Conservation (phyloP, 2,888 invertebrate species). For the Idaea aversata region DNA sequence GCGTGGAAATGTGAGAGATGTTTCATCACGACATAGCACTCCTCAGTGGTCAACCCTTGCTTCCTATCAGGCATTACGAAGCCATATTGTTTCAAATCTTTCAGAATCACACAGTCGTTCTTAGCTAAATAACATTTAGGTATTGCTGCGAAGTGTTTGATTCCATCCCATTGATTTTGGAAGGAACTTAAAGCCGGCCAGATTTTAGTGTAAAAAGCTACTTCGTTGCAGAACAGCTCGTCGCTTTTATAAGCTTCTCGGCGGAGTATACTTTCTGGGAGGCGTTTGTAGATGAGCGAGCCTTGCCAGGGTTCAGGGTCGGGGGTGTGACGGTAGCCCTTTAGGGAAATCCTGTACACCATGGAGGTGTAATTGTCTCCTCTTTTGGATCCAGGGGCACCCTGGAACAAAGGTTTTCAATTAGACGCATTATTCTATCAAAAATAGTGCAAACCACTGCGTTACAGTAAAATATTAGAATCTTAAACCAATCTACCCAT, state of each 20-base stretch:
- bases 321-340: conserved; percentile 55
- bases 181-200: conserved; percentile 83
- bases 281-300: conserved; percentile 85
- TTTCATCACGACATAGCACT: conserved; percentile 80
- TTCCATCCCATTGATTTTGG: conserved; percentile 70
- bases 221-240: conserved; percentile 85
- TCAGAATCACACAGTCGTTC: conserved; percentile 79
- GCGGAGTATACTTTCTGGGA: conserved; percentile 82
- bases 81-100: conserved; percentile 81
- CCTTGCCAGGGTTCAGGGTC: conserved; percentile 80
- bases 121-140: conserved; percentile 82
- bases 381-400: conserved; percentile 85
- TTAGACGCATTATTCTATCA: background rate
- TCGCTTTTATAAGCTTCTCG: conserved; percentile 87
- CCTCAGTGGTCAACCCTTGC: conserved; percentile 80
- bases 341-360: conserved; percentile 83
- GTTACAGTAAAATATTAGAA: no score
- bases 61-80: conserved; percentile 84
- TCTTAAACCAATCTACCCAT: background rate
- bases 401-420: conserved; percentile 50
- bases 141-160: conserved; percentile 74
- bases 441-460: no score
- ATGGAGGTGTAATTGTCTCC: conserved; percentile 89
- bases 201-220: conserved; percentile 85
- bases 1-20: conserved; percentile 84